Evolutionary conservation across 2,797 vertebrate species (phyloP).

Genomic region (Astyanax mexicanus): DNA sequence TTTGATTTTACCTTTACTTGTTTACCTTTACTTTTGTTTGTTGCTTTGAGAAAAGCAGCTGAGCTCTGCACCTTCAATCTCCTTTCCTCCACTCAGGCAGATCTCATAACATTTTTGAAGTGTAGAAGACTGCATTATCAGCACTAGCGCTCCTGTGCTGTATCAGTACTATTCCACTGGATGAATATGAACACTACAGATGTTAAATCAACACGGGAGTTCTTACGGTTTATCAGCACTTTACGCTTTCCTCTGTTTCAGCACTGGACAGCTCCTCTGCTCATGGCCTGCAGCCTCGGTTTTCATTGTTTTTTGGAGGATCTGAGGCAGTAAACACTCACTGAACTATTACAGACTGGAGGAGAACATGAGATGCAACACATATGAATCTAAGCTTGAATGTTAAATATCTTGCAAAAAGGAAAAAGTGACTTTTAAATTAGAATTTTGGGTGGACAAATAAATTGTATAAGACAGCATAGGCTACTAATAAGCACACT

Average conservation of each 20-base stretch:
- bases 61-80: neutral
- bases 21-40: neutral
- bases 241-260: neutral
- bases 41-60: neutral
- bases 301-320: neutral
- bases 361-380: neutral
- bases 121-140: neutral
- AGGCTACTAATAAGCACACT: no score
- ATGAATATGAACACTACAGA: neutral
- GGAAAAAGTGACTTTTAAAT: no score
- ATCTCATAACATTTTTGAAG: neutral
- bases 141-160: neutral
- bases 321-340: neutral
- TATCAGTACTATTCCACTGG: neutral
- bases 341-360: neutral
- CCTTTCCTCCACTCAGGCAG: no score
- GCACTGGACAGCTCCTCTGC: constrained; percentile 41
- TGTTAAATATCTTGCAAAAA: neutral
- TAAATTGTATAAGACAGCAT: no score
- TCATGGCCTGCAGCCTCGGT: neutral
- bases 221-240: no score
- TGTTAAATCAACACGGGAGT: neutral
- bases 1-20: no score
- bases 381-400: no score
- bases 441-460: no score